These are phyloP conservation scores for Odontophorus gujanensis DNA, from an alignment of 2,113 vertebrate genomes.

Conservation along the genomic window DNA sequence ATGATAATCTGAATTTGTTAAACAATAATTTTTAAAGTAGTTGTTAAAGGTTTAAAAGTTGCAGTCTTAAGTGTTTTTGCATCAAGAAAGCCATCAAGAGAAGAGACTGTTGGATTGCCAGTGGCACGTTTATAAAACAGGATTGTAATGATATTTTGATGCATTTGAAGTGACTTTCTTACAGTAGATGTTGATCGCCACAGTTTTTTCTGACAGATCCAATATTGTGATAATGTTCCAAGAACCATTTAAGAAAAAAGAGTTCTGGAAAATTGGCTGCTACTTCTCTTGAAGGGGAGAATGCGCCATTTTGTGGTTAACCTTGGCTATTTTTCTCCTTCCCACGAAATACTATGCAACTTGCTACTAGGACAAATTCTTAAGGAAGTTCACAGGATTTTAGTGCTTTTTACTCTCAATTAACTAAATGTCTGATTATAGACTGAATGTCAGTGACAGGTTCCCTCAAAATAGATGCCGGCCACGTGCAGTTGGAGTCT, in stretches of 20 bases:
- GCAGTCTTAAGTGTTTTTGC: neutral
- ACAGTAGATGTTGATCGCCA: neutral
- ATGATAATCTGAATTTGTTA: neutral
- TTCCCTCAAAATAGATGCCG: neutral
- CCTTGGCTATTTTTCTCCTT: neutral
- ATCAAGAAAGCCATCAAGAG: neutral
- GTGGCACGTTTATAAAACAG: neutral
- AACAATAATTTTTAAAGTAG: neutral
- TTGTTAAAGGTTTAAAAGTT: neutral
- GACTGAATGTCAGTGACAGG: neutral
- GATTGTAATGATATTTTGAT: neutral
- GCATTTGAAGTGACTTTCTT: neutral
- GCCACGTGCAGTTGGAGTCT: neutral
- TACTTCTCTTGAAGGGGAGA: neutral
- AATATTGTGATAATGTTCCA: neutral
- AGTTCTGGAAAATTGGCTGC: neutral
- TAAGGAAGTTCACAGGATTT: neutral
- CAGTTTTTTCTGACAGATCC: neutral
- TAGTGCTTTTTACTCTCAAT: neutral
- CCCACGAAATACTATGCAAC: neutral
- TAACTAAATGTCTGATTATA: neutral
- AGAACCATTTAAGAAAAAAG: neutral
- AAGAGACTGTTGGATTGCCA: neutral
- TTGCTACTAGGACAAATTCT: neutral
- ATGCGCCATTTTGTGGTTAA: neutral